phyloP scores from a whole-genome alignment of 2,113 vertebrate genomes.

The Oryzias curvinotus region DNA sequence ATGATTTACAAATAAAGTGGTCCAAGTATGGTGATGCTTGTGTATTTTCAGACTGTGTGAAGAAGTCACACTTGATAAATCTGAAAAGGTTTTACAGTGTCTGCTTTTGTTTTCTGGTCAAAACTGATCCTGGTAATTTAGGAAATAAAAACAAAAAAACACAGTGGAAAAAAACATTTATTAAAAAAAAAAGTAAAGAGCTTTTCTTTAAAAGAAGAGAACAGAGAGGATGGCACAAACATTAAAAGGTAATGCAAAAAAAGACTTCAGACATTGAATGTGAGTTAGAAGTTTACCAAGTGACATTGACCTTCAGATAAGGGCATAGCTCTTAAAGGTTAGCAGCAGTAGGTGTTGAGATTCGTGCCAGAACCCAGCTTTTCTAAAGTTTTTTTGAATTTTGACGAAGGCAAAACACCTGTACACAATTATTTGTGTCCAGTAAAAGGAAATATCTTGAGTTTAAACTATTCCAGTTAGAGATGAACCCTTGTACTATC shows the following conservation, averaged over 20 bases:
- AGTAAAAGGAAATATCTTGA: constrained; percentile 35
- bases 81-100: constrained; percentile 1
- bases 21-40: constrained; percentile 49
- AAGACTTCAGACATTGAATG: constrained; percentile 10
- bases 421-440: constrained; percentile 21
- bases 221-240: constrained; percentile 53
- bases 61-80: constrained; percentile 32
- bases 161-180: constrained; percentile 43
- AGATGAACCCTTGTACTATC: no score
- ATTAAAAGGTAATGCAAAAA: constrained; percentile 25
- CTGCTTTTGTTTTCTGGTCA: not conserved
- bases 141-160: not conserved
- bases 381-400: constrained; percentile 28
- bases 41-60: constrained; percentile 19
- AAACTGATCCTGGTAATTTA: not conserved
- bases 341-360: constrained; percentile 57
- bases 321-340: constrained; percentile 33
- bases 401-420: constrained; percentile 17
- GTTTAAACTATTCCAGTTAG: constrained; percentile 43
- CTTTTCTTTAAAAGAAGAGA: constrained; percentile 8
- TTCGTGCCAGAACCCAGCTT: constrained; percentile 19
- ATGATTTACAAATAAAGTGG: constrained; percentile 73
- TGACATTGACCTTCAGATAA: constrained; percentile 38
- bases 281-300: constrained; percentile 31
- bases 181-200: constrained; percentile 55